Percentiles rank a stretch among this genome's conserved stretches.
These are phyloP conservation scores for Agapostemon virescens DNA, from an alignment of 2,888 invertebrate genomes.

Conservation along the genomic window DNA sequence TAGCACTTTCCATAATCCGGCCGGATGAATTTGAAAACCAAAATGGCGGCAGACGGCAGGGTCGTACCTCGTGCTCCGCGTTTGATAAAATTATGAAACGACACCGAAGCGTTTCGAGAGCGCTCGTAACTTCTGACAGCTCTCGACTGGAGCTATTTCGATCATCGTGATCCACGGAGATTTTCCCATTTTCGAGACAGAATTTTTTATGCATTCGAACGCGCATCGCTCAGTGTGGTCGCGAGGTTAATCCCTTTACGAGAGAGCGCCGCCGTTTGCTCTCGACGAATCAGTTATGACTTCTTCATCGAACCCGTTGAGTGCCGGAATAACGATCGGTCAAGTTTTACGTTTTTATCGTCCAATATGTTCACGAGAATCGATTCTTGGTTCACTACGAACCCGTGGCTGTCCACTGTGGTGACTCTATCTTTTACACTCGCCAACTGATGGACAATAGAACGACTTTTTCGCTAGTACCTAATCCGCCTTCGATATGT, in stretches of 20 bases:
- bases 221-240: background rate
- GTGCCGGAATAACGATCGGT: background rate
- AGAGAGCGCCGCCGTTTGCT: background rate
- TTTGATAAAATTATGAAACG: background rate
- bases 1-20: slow-evolving; percentile 74
- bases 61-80: background rate
- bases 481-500: no score
- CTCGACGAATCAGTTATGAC: background rate
- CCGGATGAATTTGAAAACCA: slow-evolving; percentile 74
- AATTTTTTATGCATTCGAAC: background rate
- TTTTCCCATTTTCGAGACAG: background rate
- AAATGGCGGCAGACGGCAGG: slow-evolving; percentile 45
- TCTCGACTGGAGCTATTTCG: background rate
- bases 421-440: no score
- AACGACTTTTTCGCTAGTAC: no score
- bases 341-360: background rate
- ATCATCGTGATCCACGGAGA: background rate
- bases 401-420: no score
- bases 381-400: background rate
- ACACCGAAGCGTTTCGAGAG: background rate
- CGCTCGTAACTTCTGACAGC: background rate
- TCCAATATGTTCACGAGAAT: background rate
- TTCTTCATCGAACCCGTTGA: background rate
- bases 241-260: background rate
- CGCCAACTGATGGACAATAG: no score